Conservation (phyloP, 2,797 vertebrate species). For the Bradypus variegatus region DNA sequence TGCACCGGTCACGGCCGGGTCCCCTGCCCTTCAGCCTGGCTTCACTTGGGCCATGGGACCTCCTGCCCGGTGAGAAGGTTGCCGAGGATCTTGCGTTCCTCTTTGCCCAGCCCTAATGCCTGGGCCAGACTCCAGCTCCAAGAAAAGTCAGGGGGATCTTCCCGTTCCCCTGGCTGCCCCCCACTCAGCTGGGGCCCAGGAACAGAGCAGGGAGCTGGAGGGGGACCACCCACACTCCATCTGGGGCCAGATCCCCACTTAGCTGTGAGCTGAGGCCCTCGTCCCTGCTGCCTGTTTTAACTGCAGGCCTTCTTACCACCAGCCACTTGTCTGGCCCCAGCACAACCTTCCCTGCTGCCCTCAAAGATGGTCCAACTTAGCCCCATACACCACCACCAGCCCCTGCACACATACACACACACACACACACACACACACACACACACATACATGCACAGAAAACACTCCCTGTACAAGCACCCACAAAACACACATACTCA, state of each 20-base stretch:
- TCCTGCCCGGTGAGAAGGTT: background rate
- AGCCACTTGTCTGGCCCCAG: fast-evolving
- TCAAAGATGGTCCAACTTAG: background rate
- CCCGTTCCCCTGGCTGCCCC: background rate
- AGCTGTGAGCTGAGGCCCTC: background rate
- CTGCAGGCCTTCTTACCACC: background rate
- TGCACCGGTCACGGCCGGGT: background rate
- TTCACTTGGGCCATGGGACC: background rate
- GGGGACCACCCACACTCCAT: constrained; percentile 11
- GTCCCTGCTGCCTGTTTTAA: background rate
- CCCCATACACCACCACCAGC: background rate
- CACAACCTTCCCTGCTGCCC: background rate
- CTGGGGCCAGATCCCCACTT: constrained; percentile 11
- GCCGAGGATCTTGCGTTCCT: background rate
- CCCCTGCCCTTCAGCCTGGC: background rate
- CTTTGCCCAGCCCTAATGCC: background rate
- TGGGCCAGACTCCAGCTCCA: constrained; percentile 20
- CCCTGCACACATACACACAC: background rate
- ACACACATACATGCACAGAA: background rate
- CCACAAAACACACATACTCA: background rate
- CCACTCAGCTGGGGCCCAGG: background rate
- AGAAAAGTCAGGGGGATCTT: constrained; percentile 25
- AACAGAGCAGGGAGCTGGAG: constrained; percentile 4
- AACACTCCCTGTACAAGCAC: background rate
- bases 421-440: background rate